Base-by-base conservation (phyloP, 2,113 vertebrate species). In the Laticauda colubrina region DNA sequence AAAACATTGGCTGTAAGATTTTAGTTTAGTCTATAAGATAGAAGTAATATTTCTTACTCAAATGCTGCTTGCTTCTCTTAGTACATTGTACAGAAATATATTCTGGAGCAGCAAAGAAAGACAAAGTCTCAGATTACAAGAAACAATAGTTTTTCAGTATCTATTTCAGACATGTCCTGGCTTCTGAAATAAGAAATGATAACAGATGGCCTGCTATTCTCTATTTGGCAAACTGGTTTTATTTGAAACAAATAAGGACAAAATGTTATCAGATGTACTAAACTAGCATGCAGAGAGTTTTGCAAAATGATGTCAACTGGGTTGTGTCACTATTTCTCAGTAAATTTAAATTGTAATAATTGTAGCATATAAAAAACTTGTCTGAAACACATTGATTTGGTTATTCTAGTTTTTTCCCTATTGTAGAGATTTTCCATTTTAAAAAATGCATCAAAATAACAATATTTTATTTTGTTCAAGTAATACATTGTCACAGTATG, bases 101-200 rank as follows among this genome's bases (percentile, higher is more conserved):
- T 93, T 3, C 94, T 95, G 93, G 87, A 92, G 86, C 53, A 81
- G 26, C 93, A 51, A 94, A 51, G 26, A 95, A 89, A 54, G 3
- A 54, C 14, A 90, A 94, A 87, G 26, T 45, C 14, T 75, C 69
- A 5, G 1, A 34, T 94, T 93, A 95, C 29, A 85, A 90, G 39
- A 87, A 48, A 29, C 5, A 34, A 3, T 43, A 90, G 56, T 45
- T 55, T 24, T 93, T 95, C 94, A 94, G 90, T 95, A 86, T 90
- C 88, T 85, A 90, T 26, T 85, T 94, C 94, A 95, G 94, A 93
- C 90, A 91, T 45, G 8, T 45, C 88, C 29, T 95, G 89, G 0
- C 11, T 89, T 91, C 96, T 95, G 29, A 95, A 94, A 95, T 93
- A 95, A 95, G 93, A 96, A 75, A 90, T 95, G 21, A 56, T 75